Evolutionary conservation across 1,140 invertebrate species (phyloP).

Genomic region (Lineus longissimus): DNA sequence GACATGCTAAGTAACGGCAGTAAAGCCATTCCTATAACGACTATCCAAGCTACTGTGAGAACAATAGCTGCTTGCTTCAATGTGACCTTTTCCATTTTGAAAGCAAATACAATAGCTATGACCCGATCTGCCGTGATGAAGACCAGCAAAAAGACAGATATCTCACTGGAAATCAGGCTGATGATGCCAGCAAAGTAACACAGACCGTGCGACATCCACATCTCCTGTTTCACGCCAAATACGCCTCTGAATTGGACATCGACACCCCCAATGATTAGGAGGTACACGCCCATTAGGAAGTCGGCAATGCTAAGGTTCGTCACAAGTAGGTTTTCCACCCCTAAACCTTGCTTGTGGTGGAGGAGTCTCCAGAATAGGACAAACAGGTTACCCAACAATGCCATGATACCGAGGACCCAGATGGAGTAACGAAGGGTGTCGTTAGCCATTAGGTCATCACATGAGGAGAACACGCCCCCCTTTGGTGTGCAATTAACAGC

Average conservation of each 20-base stretch:
- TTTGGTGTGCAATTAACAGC: neutral
- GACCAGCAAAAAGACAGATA: neutral
- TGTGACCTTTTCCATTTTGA: neutral
- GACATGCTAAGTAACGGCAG: neutral
- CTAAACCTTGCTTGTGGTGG: neutral
- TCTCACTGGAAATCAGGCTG: slow-evolving; percentile 7
- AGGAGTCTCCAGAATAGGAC: slow-evolving; percentile 2
- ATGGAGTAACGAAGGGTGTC: neutral
- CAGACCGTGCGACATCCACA: neutral
- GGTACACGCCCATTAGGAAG: slow-evolving; percentile 1
- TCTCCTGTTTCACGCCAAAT: neutral
- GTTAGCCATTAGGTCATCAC: slow-evolving; percentile 1
- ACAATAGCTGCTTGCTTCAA: neutral
- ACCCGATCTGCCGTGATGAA: neutral
- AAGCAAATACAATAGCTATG: neutral
- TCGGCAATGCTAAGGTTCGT: neutral
- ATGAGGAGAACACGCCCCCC: neutral
- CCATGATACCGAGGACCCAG: slow-evolving; percentile 6
- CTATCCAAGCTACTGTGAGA: neutral
- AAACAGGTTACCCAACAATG: slow-evolving; percentile 1
- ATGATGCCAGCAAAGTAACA: neutral
- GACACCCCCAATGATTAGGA: neutral
- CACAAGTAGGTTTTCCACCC: neutral
- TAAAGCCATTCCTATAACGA: neutral
- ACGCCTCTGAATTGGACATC: neutral